Evolutionary conservation across 2,888 invertebrate genomes (phyloP), one percentile per base, ranked within the genome.

Genomic region (Hybos culiciformis): DNA sequence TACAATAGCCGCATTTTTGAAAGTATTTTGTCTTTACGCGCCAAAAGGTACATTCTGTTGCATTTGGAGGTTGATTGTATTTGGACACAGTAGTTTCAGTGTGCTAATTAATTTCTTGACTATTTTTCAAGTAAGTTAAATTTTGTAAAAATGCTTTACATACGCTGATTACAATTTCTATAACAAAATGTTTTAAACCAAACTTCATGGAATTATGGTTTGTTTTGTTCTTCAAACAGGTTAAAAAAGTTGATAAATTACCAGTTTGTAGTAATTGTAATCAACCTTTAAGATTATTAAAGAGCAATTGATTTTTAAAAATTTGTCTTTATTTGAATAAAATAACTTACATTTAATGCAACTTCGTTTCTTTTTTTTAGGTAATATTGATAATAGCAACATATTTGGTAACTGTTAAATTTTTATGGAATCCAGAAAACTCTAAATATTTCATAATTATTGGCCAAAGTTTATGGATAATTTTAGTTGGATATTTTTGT

Each of bases 391-490:
- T 84, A 51, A 66, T 82, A 11, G 55, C 77, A 14, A 76, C 77
- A 9, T 91, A 91, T 57, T 54, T 86, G 17, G 70, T 80, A 18
- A 68, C 80, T 37, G 73, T 90, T 2, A 74, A 77, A 49, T 68
- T 83, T 40, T 70, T 81, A 51, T 92, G 91, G 91, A 79, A 72
- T 26, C 79, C 80, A 2, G 70, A 77, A 47, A 78, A 80, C 47
- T 76, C 78, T 15, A 66, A 67, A 6, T 66, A 72, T 42, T 81
- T 85, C 56, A 75, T 80, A 32, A 71, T 78, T 39, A 74, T 77
- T 9, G 80, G 90, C 0, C 77, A 78, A 50, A 64, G 74, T 2
- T 63, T 84, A 18, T 92, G 91, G 91, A 66, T 85, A 12, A 69
- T 83, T 5, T 64, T 85, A 24, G 77, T 83, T 17, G 76, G 85